A percentile compares a stretch with the other conserved stretches of the same genome.
Evolutionary conservation across 1,140 invertebrate species (phyloP).

Genomic region (Drosophila yakuba): DNA sequence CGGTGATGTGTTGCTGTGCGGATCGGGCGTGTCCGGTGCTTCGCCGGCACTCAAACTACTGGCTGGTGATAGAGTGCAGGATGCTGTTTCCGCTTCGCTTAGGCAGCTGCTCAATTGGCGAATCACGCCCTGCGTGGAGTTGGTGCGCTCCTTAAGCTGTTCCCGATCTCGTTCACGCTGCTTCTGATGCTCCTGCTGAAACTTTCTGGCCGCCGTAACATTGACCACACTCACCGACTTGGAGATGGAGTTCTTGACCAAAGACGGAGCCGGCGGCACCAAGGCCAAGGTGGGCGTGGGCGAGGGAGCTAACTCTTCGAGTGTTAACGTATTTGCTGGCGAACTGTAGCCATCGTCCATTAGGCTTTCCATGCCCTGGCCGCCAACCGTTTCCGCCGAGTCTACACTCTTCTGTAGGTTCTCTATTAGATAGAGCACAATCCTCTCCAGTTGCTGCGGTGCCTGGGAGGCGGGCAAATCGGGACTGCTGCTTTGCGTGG

Average conservation of each 20-base stretch:
- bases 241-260: constrained; percentile 85
- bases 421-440: constrained; percentile 88
- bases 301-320: constrained; percentile 62
- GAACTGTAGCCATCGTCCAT: constrained; percentile 63
- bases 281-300: constrained; percentile 78
- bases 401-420: constrained; percentile 85
- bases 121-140: constrained; percentile 31
- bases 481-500: constrained; percentile 76
- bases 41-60: constrained; percentile 49
- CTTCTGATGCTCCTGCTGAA: constrained; percentile 57
- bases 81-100: constrained; percentile 47
- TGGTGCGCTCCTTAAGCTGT: constrained; percentile 14
- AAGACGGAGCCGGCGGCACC: constrained; percentile 85
- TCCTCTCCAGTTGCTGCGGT: constrained; percentile 87
- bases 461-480: constrained; percentile 87
- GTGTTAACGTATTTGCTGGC: constrained; percentile 52
- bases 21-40: constrained; percentile 45
- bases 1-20: constrained; percentile 48
- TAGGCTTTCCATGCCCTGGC: constrained; percentile 36
- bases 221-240: constrained; percentile 85
- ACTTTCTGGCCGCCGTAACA: constrained; percentile 72
- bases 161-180: constrained; percentile 23
- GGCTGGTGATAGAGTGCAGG: constrained; percentile 52
- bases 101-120: constrained; percentile 44
- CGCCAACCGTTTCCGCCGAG: constrained; percentile 21